Percentiles rank a stretch among this genome's conserved stretches.
phyloP scores from a whole-genome alignment of 2,888 invertebrate species.

The Pecten maximus region DNA sequence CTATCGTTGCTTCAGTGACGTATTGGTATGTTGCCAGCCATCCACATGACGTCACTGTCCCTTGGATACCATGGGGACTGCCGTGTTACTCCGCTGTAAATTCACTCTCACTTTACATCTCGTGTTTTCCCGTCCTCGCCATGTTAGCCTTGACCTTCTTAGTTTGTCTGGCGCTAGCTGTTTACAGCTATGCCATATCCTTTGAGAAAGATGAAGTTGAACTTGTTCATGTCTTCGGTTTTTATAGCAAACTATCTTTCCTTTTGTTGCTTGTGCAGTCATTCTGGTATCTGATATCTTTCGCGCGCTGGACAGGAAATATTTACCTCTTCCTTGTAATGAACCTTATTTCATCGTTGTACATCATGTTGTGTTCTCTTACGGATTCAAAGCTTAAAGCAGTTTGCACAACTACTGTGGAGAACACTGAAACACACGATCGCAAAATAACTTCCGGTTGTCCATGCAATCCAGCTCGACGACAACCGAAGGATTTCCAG shows the following conservation, averaged over 20 bases:
- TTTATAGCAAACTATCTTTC: not conserved
- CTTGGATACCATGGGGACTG: slow-evolving; percentile 13
- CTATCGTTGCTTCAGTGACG: not conserved
- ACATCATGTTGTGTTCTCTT: not conserved
- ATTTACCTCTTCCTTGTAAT: not conserved
- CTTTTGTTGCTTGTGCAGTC: not conserved
- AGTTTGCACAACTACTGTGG: not conserved
- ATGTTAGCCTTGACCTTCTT: not conserved
- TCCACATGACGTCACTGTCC: not conserved
- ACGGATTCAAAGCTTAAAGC: not conserved
- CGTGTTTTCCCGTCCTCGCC: not conserved
- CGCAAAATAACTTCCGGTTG: not conserved
- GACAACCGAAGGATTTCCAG: not conserved
- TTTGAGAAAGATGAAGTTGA: not conserved
- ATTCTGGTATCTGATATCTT: not conserved
- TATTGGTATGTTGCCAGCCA: not conserved
- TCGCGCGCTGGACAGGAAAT: not conserved
- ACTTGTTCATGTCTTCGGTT: not conserved
- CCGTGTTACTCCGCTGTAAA: not conserved
- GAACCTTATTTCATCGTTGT: not conserved
- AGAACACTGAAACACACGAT: not conserved
- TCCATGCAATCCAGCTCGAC: not conserved
- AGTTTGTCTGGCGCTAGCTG: not conserved
- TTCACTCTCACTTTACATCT: not conserved
- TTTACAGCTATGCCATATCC: not conserved